Percentiles rank a stretch among this genome's conserved stretches.
Evolutionary conservation across 2,113 vertebrate genomes (phyloP).

Genomic region (Dicaeum eximium): DNA sequence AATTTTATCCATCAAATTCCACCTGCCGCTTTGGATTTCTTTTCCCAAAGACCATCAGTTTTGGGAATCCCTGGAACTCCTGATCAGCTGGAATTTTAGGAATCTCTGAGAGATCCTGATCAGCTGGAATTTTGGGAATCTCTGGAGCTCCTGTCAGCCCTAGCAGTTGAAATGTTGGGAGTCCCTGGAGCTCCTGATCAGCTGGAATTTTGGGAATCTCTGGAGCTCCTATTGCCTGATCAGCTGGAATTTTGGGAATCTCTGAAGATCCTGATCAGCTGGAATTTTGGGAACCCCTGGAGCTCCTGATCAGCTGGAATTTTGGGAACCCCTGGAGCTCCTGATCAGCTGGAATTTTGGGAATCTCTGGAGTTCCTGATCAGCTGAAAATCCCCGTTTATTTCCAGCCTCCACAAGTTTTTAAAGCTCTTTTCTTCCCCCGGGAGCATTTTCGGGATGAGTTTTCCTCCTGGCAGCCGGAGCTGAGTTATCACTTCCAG

Average conservation of each 20-base stretch:
- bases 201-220: background rate
- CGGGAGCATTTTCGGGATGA: background rate
- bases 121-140: background rate
- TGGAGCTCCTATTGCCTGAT: too few relatives aligned
- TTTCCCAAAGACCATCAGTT: too few relatives aligned
- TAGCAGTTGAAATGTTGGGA: background rate
- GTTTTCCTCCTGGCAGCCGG: background rate
- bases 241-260: background rate
- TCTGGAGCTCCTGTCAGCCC: background rate
- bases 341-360: background rate
- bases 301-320: background rate
- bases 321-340: fast-evolving
- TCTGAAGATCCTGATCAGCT: fast-evolving
- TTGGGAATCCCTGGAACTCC: background rate
- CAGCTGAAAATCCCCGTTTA: background rate
- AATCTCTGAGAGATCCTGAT: too few relatives aligned
- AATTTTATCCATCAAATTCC: background rate
- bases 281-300: background rate
- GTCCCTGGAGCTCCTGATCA: background rate
- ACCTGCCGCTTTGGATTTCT: too few relatives aligned
- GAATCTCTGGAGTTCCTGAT: background rate
- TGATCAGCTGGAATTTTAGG: background rate
- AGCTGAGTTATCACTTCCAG: background rate
- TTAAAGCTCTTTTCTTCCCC: background rate
- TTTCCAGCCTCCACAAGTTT: background rate